Evolutionary conservation across 2,797 vertebrate genomes (phyloP).

Genomic region (Chelonia mydas): DNA sequence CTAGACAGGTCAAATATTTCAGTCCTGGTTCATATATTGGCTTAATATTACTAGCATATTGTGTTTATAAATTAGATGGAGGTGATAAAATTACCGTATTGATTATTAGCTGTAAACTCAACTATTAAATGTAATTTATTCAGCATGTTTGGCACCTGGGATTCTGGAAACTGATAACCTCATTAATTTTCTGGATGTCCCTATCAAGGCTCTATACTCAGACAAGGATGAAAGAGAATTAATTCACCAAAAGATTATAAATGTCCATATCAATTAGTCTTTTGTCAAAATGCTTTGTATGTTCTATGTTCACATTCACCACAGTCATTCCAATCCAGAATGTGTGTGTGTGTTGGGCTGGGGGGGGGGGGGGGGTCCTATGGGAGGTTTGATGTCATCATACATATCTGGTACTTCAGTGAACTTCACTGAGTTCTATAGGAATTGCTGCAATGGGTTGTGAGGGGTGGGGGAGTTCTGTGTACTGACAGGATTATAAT

Average conservation of each 20-base stretch:
- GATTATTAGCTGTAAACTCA: background rate
- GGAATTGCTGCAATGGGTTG: background rate
- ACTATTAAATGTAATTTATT: slow-evolving; percentile 34
- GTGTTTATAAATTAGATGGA: background rate
- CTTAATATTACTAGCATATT: background rate
- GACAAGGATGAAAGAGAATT: background rate
- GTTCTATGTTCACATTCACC: background rate
- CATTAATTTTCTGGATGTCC: slow-evolving; percentile 36
- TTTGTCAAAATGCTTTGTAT: background rate
- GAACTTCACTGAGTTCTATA: background rate
- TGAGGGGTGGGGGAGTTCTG: background rate
- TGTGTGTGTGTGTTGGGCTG: background rate
- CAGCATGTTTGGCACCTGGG: slow-evolving; percentile 15
- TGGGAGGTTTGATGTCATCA: background rate
- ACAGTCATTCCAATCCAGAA: background rate
- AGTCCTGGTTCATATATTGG: background rate
- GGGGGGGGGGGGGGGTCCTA: no score
- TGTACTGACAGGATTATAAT: background rate
- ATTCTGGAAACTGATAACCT: background rate
- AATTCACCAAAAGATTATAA: background rate
- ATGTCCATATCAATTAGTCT: background rate
- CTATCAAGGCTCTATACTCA: background rate
- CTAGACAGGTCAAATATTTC: background rate
- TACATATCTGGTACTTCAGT: background rate
- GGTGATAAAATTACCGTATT: slow-evolving; percentile 13